A percentile compares a stretch with the other conserved stretches of the same genome.
Evolutionary conservation across 2,113 vertebrate species (phyloP).

Genomic region (Thamnophis sirtalis): DNA sequence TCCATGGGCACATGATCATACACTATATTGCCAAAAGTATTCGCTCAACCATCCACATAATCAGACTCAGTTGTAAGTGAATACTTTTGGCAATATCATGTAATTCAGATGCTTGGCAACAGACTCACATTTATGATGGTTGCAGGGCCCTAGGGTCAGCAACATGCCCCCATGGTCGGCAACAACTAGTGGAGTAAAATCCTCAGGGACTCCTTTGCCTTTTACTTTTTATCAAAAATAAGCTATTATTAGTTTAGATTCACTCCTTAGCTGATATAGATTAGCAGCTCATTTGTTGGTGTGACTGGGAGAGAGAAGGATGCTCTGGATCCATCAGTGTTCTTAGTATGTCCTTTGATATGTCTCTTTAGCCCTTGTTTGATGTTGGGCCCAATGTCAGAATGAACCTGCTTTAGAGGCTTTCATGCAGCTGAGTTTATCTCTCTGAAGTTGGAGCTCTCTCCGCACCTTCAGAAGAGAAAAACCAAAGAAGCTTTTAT

Average conservation of each 20-base stretch:
- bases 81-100: too few species aligned
- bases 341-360: background rate
- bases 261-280: background rate
- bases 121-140: too few species aligned
- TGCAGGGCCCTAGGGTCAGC: too few species aligned
- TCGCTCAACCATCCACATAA: too few species aligned
- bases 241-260: background rate
- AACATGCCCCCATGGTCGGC: too few species aligned
- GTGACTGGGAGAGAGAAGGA: background rate
- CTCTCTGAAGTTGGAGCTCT: background rate
- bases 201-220: too few species aligned
- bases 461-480: background rate
- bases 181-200: too few species aligned
- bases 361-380: background rate
- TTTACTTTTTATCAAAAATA: background rate
- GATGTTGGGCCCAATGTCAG: background rate
- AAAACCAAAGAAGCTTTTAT: background rate
- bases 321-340: background rate
- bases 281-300: background rate
- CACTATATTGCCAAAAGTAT: too few species aligned
- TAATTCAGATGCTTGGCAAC: too few species aligned
- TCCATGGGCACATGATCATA: too few species aligned
- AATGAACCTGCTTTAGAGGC: background rate
- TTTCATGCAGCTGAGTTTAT: background rate
- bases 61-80: too few species aligned